A percentile compares a stretch with the other conserved stretches of the same genome.
Conservation (phyloP, 1,140 invertebrate genomes). For the Penaeus japonicus region DNA sequence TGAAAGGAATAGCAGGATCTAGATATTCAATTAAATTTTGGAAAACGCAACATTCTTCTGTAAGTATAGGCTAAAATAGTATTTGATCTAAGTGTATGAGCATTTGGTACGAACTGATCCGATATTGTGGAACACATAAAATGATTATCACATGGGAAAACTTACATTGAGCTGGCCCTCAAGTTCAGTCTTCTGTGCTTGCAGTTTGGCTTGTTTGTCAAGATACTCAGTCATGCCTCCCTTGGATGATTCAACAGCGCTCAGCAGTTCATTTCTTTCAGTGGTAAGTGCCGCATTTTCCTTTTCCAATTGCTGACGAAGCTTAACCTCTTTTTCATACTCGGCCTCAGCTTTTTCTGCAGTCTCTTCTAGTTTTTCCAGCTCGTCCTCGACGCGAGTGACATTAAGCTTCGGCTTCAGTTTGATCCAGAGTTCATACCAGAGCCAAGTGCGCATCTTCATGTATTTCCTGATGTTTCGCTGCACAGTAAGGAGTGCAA, state of each 20-base stretch:
- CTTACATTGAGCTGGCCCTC: constrained; percentile 93
- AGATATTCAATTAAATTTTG: too few species aligned
- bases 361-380: constrained; percentile 96
- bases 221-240: constrained; percentile 87
- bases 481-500: constrained; percentile 97
- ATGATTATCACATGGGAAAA: constrained; percentile 60
- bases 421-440: constrained; percentile 99
- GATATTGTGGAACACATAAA: too few species aligned
- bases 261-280: constrained; percentile 91
- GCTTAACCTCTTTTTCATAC: constrained; percentile 92
- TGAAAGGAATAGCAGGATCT: too few species aligned
- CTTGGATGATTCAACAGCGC: constrained; percentile 89
- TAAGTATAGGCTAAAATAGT: too few species aligned
- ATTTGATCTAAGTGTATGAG: too few species aligned
- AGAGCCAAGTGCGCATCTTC: constrained; percentile 97
- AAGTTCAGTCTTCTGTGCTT: constrained; percentile 95
- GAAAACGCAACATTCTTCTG: too few species aligned
- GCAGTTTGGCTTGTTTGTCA: constrained; percentile 90
- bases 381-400: constrained; percentile 97
- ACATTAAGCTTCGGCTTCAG: constrained; percentile 99
- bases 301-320: constrained; percentile 94
- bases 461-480: constrained; percentile 99
- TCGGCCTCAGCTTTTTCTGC: constrained; percentile 92
- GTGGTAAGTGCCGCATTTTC: constrained; percentile 80
- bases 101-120: too few species aligned